Conservation (phyloP, 2,797 vertebrate species). For the Naso thynnoides region DNA sequence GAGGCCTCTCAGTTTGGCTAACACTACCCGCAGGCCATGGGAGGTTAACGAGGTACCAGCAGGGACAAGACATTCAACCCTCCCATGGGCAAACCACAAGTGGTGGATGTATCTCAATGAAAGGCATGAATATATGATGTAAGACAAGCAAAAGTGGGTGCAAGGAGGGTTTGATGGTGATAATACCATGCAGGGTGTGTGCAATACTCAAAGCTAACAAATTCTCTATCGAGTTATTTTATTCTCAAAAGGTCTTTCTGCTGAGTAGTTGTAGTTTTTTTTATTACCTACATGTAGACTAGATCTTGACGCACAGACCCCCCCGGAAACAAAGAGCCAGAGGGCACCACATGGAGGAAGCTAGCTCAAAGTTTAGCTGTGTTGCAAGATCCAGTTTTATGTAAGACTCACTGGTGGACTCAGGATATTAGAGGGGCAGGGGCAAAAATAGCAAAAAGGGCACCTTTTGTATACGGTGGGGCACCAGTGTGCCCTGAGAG, state of each 20-base stretch:
- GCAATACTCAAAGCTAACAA: conserved; percentile 4
- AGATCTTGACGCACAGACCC: too few relatives aligned
- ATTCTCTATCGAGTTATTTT: not conserved
- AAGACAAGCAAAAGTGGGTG: not conserved
- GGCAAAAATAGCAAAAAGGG: too few relatives aligned
- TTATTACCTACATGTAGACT: too few relatives aligned
- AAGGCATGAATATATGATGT: conserved; percentile 45
- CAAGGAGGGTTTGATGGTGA: not conserved
- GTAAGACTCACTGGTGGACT: too few relatives aligned
- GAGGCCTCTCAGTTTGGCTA: conserved; percentile 75
- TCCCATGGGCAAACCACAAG: conserved; percentile 70
- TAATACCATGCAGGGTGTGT: conserved; percentile 19
- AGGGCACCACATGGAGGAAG: too few relatives aligned
- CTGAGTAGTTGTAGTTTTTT: not conserved
- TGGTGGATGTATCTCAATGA: conserved; percentile 63
- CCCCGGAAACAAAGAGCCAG: too few relatives aligned
- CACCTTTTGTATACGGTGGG: too few relatives aligned
- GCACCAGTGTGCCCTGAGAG: too few relatives aligned
- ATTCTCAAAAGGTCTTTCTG: not conserved
- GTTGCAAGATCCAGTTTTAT: too few relatives aligned
- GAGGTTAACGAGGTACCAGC: conserved; percentile 85
- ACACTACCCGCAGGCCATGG: conserved; percentile 73
- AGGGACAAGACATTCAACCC: conserved; percentile 77
- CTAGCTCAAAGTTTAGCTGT: too few relatives aligned
- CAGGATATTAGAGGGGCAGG: too few relatives aligned